These are phyloP conservation scores for Pholis gunnellus DNA, from an alignment of 2,113 vertebrate species.

Conservation along the genomic window DNA sequence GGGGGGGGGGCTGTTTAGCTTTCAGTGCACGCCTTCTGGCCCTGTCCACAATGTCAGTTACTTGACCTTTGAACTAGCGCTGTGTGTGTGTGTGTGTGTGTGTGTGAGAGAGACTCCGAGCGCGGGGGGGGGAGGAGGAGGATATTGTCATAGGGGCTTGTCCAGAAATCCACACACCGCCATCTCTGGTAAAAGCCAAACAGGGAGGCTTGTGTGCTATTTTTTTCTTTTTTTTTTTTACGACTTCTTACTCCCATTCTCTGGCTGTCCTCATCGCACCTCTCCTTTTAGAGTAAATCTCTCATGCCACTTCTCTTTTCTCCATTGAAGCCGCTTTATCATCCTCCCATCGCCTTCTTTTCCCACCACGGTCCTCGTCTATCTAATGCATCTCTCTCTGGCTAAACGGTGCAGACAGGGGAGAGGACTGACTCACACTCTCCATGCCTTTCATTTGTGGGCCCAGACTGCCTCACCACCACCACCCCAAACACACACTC, in stretches of 20 bases:
- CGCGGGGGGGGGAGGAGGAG: background rate
- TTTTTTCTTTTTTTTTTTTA: background rate
- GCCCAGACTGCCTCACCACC: conserved; percentile 18
- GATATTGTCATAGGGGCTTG: conserved; percentile 7
- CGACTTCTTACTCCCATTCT: conserved; percentile 12
- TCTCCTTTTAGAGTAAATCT: conserved; percentile 6
- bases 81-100: too few species aligned
- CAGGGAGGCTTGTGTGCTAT: background rate
- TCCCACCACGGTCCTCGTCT: conserved; percentile 15
- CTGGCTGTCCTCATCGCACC: background rate
- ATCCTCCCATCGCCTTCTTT: background rate
- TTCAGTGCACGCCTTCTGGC: conserved; percentile 44
- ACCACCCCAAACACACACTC: conserved; percentile 3
- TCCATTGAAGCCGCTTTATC: conserved; percentile 17
- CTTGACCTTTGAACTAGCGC: conserved; percentile 58
- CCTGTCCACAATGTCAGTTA: conserved; percentile 41
- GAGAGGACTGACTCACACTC: conserved; percentile 56
- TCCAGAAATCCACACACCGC: conserved; percentile 15
- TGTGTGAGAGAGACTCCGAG: conserved; percentile 14
- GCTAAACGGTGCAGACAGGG: conserved; percentile 40
- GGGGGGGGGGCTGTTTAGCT: conserved; percentile 39
- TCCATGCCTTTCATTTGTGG: conserved; percentile 58
- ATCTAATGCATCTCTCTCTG: conserved; percentile 6
- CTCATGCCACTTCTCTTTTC: conserved; percentile 9
- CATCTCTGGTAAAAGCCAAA: background rate